A percentile compares a stretch with the other conserved stretches of the same genome.
These are phyloP conservation scores for Stegodyphus dumicola DNA, from an alignment of 1,140 invertebrate species.

Conservation along the genomic window DNA sequence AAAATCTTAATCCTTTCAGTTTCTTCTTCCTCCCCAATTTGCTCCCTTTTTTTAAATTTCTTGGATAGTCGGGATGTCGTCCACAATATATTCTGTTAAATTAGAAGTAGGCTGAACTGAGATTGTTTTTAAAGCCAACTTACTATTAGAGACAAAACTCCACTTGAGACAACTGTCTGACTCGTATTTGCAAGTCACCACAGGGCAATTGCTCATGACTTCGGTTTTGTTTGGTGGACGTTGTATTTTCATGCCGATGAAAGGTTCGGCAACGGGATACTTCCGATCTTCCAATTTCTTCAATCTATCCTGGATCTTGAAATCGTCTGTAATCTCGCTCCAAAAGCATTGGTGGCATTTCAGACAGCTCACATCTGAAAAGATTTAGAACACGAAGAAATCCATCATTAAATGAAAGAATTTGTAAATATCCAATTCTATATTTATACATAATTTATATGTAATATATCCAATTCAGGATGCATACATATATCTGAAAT, in stretches of 20 bases:
- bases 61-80: too few relatives aligned
- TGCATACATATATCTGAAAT: too few relatives aligned
- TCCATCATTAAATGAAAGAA: too few relatives aligned
- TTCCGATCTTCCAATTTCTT: not conserved
- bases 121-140: not conserved
- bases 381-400: not conserved
- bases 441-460: too few relatives aligned
- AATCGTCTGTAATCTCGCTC: not conserved
- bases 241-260: not conserved
- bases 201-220: not conserved
- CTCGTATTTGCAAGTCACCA: not conserved
- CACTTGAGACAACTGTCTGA: slow-evolving; percentile 11
- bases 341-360: slow-evolving; percentile 33
- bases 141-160: slow-evolving; percentile 21
- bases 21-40: too few relatives aligned
- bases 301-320: not conserved
- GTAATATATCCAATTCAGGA: too few relatives aligned
- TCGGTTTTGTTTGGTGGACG: slow-evolving; percentile 1
- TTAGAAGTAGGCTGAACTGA: too few relatives aligned
- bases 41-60: too few relatives aligned
- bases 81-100: too few relatives aligned
- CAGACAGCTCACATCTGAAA: slow-evolving; percentile 9
- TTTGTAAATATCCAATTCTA: too few relatives aligned
- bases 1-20: too few relatives aligned
- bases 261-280: slow-evolving; percentile 9